Conservation (phyloP, 1,140 invertebrate genomes). For the Patella vulgata region DNA sequence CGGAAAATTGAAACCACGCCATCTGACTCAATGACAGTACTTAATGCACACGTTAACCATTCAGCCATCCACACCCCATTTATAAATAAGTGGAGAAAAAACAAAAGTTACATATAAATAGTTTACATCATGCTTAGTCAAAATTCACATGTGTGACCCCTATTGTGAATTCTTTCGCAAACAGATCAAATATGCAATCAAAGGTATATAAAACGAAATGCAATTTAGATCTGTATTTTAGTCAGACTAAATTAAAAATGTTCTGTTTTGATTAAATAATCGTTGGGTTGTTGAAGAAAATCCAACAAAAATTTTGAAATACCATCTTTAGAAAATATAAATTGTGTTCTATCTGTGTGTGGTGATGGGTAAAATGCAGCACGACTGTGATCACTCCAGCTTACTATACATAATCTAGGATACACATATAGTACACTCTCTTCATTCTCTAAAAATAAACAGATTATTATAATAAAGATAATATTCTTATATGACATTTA, state of each 20-base stretch:
- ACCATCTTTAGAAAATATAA: not conserved
- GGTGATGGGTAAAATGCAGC: slow-evolving; percentile 9
- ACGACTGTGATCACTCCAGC: not conserved
- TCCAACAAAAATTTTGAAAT: not conserved
- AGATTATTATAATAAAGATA: not conserved
- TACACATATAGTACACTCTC: not conserved
- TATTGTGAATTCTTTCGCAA: no score
- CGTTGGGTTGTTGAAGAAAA: not conserved
- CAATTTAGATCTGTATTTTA: no score
- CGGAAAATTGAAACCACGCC: no score
- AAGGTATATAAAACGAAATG: no score
- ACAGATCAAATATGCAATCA: no score
- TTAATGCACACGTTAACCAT: no score
- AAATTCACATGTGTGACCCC: no score
- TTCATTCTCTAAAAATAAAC: not conserved
- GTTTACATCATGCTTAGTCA: no score
- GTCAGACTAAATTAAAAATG: slow-evolving; percentile 5
- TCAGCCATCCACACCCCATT: no score
- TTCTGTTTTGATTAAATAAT: slow-evolving; percentile 1
- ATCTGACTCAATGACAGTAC: no score
- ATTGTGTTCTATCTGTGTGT: not conserved
- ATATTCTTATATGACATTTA: not conserved
- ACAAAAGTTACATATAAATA: no score
- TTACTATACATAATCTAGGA: slow-evolving; percentile 6
- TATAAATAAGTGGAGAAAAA: no score